Percentiles rank a stretch among this genome's conserved stretches.
phyloP scores from a whole-genome alignment of 2,113 vertebrate species.

The Mastomys natalensis region DNA sequence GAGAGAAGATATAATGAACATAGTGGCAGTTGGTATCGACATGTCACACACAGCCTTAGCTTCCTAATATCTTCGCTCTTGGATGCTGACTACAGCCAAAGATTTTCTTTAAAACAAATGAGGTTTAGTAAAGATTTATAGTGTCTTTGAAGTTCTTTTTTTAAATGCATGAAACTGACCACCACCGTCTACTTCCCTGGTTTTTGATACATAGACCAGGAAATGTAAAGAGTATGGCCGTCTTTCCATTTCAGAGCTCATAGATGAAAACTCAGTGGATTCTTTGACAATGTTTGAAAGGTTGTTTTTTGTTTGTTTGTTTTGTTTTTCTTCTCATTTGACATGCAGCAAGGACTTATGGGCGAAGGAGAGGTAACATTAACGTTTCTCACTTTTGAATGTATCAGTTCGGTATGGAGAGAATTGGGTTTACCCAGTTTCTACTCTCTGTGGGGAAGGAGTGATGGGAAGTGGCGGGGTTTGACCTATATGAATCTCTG shows the following conservation, averaged over 20 bases:
- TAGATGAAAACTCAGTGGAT: conserved; percentile 82
- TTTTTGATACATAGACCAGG: conserved; percentile 56
- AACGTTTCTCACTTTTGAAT: conserved; percentile 90
- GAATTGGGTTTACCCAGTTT: conserved; percentile 70
- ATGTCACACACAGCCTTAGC: not conserved
- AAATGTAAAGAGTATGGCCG: conserved; percentile 48
- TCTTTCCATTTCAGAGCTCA: conserved; percentile 64
- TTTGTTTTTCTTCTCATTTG: conserved; percentile 91
- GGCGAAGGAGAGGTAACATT: conserved; percentile 99
- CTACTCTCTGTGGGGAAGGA: conserved; percentile 70
- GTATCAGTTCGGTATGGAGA: conserved; percentile 87
- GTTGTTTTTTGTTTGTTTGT: conserved; percentile 86
- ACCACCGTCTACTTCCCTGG: conserved; percentile 29
- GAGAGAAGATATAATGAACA: not conserved
- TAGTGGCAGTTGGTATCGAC: not conserved
- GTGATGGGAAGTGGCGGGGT: conserved; percentile 24
- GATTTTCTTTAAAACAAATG: conserved; percentile 18
- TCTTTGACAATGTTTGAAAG: conserved; percentile 92
- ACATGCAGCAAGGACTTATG: conserved; percentile 99
- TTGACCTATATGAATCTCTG: conserved; percentile 51
- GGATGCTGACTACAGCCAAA: not conserved
- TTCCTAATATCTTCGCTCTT: conserved; percentile 17
- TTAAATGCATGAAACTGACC: conserved; percentile 18
- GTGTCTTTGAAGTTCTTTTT: conserved; percentile 56
- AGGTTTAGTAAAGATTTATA: conserved; percentile 32